phyloP scores from a whole-genome alignment of 2,113 vertebrate species.

The Tinamus guttatus region DNA sequence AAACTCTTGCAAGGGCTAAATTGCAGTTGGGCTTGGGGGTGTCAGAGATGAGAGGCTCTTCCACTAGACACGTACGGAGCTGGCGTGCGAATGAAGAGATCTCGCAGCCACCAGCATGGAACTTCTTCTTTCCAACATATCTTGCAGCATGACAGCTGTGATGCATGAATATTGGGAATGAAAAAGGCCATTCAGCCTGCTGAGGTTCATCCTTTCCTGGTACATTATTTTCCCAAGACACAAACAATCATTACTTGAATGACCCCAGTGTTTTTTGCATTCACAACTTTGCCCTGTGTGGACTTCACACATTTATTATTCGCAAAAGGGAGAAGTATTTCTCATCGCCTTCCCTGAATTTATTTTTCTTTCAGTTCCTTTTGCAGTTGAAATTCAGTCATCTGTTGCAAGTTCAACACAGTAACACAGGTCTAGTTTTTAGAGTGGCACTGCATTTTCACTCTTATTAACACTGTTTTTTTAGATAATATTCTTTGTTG shows the following conservation, averaged over 20 bases:
- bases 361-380: constrained; percentile 9
- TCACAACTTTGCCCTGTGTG: background rate
- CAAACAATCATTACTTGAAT: constrained; percentile 11
- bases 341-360: background rate
- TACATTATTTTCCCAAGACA: constrained; percentile 34
- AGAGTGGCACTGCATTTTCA: background rate
- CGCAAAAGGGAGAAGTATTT: constrained; percentile 9
- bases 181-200: background rate
- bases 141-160: background rate
- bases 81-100: background rate
- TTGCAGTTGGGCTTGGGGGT: background rate
- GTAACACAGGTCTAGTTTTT: background rate
- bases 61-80: background rate
- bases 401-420: background rate
- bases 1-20: background rate
- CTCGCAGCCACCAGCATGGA: background rate
- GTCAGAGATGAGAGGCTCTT: background rate
- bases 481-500: background rate
- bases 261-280: background rate
- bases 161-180: constrained; percentile 7
- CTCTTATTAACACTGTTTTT: background rate
- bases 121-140: background rate
- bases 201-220: constrained; percentile 5
- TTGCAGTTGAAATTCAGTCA: background rate
- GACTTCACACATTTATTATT: constrained; percentile 50